A percentile compares a stretch with the other conserved stretches of the same genome.
phyloP scores from a whole-genome alignment of 1,140 invertebrate genomes.

The Holcopasites calliopsidis region DNA sequence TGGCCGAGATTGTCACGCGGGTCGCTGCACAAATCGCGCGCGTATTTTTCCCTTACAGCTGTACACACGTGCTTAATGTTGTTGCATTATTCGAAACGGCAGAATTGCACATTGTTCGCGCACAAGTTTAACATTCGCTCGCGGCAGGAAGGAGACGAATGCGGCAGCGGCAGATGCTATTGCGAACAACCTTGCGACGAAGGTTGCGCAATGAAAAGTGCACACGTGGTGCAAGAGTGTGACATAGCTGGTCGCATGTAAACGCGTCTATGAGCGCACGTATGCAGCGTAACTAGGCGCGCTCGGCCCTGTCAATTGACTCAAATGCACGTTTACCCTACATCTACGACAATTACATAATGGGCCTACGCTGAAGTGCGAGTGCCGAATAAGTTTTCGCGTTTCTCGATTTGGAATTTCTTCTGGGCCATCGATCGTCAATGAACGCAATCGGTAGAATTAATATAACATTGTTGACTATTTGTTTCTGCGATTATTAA shows the following conservation, averaged over 20 bases:
- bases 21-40: background rate
- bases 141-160: slow-evolving; percentile 7
- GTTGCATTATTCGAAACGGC: background rate
- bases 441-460: background rate
- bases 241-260: slow-evolving; percentile 53
- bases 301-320: slow-evolving; percentile 73
- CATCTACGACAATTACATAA: slow-evolving; percentile 76
- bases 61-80: slow-evolving; percentile 3
- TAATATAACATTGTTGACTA: background rate
- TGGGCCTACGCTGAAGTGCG: slow-evolving; percentile 51
- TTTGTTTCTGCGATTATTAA: too few species aligned
- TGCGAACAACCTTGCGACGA: slow-evolving; percentile 64
- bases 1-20: background rate
- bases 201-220: slow-evolving; percentile 67
- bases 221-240: slow-evolving; percentile 62
- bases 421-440: background rate
- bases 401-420: background rate
- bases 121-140: too few species aligned
- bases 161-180: background rate
- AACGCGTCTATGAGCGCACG: slow-evolving; percentile 33
- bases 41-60: background rate
- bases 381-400: slow-evolving; percentile 43
- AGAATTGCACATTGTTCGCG: background rate
- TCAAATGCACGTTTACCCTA: slow-evolving; percentile 79
- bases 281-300: slow-evolving; percentile 52